Evolutionary conservation across 2,113 vertebrate genomes (phyloP).

Genomic region (Loxodonta africana): DNA sequence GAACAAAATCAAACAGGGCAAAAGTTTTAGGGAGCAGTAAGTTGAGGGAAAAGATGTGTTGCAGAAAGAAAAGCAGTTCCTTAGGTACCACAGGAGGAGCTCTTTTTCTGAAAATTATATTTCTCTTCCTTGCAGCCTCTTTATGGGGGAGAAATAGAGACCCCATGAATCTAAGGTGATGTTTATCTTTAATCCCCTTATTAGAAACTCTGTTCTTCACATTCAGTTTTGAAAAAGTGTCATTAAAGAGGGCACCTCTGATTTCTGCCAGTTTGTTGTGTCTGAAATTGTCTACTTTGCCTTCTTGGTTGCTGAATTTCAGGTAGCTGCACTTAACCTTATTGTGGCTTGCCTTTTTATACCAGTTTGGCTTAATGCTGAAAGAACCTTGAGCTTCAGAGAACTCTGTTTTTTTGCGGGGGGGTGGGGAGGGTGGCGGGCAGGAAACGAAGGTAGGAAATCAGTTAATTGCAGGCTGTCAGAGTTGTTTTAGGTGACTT

Average conservation of each 20-base stretch:
- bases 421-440: neutral
- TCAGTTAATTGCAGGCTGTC: slow-evolving; percentile 69
- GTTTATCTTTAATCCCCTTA: slow-evolving; percentile 12
- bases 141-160: neutral
- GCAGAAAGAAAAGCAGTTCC: neutral
- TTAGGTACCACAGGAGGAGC: neutral
- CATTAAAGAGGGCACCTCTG: neutral
- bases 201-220: neutral
- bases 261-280: slow-evolving; percentile 22
- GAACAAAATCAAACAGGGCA: neutral
- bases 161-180: neutral
- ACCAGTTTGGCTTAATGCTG: slow-evolving; percentile 60
- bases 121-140: neutral
- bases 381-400: slow-evolving; percentile 72
- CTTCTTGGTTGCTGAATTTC: slow-evolving; percentile 53
- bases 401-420: neutral
- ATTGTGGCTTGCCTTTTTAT: slow-evolving; percentile 59
- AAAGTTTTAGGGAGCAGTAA: neutral
- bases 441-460: slow-evolving; percentile 49
- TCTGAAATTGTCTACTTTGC: slow-evolving; percentile 50
- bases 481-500: slow-evolving; percentile 72
- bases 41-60: neutral
- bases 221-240: slow-evolving; percentile 30
- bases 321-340: slow-evolving; percentile 36
- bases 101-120: slow-evolving; percentile 21